phyloP scores from a whole-genome alignment of 37 sponge, comb jelly and placozoan species.

The Amphimedon queenslandica region DNA sequence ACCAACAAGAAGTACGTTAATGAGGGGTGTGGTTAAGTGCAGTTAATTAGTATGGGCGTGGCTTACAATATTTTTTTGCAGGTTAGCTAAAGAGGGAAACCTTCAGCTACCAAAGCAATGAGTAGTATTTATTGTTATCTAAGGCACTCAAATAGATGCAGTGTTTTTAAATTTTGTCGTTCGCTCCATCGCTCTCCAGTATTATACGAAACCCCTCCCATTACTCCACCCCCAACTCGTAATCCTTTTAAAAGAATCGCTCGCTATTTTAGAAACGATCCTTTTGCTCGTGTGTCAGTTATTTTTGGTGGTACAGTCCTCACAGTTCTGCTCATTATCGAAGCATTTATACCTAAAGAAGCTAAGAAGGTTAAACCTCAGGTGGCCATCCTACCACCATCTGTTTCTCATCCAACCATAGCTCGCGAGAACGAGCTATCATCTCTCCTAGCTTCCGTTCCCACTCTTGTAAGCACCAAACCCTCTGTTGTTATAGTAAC shows the following conservation, averaged over 20 bases:
- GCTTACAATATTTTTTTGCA: background rate
- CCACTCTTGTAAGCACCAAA: background rate
- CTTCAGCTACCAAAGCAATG: conserved; percentile 8
- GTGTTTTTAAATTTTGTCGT: too few relatives aligned
- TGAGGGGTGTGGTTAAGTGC: too few relatives aligned
- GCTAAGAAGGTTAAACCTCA: conserved; percentile 19
- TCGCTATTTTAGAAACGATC: conserved; percentile 40
- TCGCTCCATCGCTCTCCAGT: too few relatives aligned
- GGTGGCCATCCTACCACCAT: conserved; percentile 9
- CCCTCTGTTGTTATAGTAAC: conserved; percentile 22
- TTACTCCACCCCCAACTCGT: too few relatives aligned
- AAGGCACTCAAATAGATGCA: too few relatives aligned
- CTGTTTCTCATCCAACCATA: conserved; percentile 9
- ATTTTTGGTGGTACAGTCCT: conserved; percentile 59
- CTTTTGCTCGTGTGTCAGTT: conserved; percentile 57
- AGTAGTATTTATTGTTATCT: too few relatives aligned
- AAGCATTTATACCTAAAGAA: conserved; percentile 21
- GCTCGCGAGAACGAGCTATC: background rate
- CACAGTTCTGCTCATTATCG: conserved; percentile 32
- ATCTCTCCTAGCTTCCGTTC: background rate
- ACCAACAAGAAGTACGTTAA: conserved; percentile 23
- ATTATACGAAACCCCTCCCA: too few relatives aligned
- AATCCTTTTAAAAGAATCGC: background rate
- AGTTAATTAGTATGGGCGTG: background rate
- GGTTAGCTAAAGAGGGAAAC: conserved; percentile 29